Conservation (phyloP, 1,140 invertebrate species). For the Calosoma granatense region DNA sequence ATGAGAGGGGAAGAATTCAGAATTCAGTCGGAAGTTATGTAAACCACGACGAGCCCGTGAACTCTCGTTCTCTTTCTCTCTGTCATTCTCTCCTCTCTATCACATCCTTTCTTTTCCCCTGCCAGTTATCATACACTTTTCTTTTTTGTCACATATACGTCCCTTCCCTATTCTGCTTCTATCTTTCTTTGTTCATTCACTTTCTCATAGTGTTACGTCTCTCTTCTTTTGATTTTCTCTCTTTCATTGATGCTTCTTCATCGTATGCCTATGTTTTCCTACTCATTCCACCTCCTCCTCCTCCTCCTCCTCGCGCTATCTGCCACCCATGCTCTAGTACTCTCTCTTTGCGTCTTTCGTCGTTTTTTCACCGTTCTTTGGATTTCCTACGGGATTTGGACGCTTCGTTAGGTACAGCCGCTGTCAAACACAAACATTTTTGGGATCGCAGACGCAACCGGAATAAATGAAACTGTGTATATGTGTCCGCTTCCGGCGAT, state of each 20-base stretch:
- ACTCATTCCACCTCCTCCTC: background rate
- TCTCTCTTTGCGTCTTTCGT: background rate
- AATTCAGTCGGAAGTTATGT: conserved; percentile 8
- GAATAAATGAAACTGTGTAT: conserved; percentile 6
- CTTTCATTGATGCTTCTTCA: background rate
- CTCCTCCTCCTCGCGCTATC: background rate
- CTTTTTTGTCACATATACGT: too few relatives aligned
- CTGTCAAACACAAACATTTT: conserved; percentile 9
- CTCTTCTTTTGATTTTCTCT: background rate
- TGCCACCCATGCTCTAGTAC: background rate
- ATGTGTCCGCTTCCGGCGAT: conserved; percentile 7
- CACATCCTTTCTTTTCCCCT: too few relatives aligned
- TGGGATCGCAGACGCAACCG: conserved; percentile 6
- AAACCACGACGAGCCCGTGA: background rate
- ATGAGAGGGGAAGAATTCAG: too few relatives aligned
- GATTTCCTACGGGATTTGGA: conserved; percentile 1
- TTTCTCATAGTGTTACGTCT: too few relatives aligned
- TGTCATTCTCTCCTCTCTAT: too few relatives aligned
- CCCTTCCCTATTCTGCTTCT: too few relatives aligned
- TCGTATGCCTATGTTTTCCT: background rate
- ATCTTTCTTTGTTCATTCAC: too few relatives aligned
- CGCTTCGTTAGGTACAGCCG: conserved; percentile 6
- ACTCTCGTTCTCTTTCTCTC: too few relatives aligned
- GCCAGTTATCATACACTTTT: too few relatives aligned
- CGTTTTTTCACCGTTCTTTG: background rate